Conservation (phyloP, 2,797 vertebrate genomes). For the Odontamblyopus lacepedii region DNA sequence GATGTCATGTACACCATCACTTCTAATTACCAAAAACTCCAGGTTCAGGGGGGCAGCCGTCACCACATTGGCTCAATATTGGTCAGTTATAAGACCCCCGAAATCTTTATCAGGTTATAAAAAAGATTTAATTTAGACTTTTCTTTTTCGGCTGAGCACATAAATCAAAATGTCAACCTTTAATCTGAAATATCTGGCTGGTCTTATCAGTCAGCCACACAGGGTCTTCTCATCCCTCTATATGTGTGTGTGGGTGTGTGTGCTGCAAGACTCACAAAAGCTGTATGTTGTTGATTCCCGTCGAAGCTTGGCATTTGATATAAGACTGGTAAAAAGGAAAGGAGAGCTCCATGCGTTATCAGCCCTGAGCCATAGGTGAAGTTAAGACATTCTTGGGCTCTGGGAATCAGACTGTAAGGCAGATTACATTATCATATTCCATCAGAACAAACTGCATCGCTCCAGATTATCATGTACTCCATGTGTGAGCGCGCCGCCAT, state of each 20-base stretch:
- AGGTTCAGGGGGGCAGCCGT: conserved; percentile 16
- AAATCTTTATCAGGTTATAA: conserved; percentile 13
- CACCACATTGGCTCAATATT: conserved; percentile 15
- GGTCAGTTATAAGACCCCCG: conserved; percentile 22
- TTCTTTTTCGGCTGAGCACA: conserved; percentile 5
- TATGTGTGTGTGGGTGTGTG: conserved; percentile 7
- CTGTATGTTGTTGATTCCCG: conserved; percentile 36
- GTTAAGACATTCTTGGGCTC: conserved; percentile 22
- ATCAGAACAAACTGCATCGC: conserved; percentile 12
- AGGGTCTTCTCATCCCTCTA: conserved; percentile 25
- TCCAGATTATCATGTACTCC: conserved; percentile 5
- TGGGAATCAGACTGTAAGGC: conserved; percentile 25
- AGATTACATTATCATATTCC: conserved; percentile 23
- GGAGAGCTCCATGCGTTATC: conserved; percentile 24
- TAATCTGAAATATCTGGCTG: conserved; percentile 31
- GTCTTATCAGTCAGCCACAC: conserved; percentile 23
- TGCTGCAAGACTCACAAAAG: conserved; percentile 28
- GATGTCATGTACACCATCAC: not conserved
- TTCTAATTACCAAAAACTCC: conserved; percentile 44
- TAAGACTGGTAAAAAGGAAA: conserved; percentile 14
- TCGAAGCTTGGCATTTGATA: conserved; percentile 29
- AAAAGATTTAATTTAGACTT: conserved; percentile 9
- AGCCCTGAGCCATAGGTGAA: conserved; percentile 27
- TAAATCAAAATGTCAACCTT: conserved; percentile 31
- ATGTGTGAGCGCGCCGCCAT: conserved; percentile 19